These are phyloP conservation scores for Diachasma alloeum DNA, from an alignment of 1,140 invertebrate genomes.

Conservation along the genomic window DNA sequence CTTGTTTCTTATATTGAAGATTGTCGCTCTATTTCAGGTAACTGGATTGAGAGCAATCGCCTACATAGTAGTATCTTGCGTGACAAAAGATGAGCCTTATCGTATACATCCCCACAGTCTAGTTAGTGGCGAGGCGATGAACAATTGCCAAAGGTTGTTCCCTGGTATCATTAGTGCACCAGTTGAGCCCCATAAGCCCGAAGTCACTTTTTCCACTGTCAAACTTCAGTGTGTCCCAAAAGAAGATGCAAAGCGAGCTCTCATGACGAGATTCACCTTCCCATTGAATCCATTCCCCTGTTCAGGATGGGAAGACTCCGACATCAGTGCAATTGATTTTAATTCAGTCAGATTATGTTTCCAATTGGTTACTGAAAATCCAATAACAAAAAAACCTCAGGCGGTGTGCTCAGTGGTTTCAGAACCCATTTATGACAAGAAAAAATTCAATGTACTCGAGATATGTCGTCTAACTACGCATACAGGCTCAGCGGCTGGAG, in stretches of 20 bases:
- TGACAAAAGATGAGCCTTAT: constrained; percentile 89
- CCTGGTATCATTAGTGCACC: constrained; percentile 80
- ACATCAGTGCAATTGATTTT: constrained; percentile 88
- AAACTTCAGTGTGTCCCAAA: constrained; percentile 94
- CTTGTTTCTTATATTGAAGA: no score
- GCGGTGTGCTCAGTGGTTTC: constrained; percentile 87
- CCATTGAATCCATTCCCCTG: constrained; percentile 87
- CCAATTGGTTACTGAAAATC: constrained; percentile 89
- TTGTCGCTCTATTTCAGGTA: constrained; percentile 77
- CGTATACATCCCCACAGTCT: constrained; percentile 94
- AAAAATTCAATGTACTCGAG: constrained; percentile 84
- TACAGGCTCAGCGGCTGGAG: constrained; percentile 65
- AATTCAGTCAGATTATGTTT: constrained; percentile 94
- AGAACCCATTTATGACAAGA: constrained; percentile 95
- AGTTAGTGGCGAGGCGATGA: constrained; percentile 91
- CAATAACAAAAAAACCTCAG: constrained; percentile 75
- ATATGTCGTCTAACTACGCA: constrained; percentile 70
- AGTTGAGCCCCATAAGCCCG: constrained; percentile 75
- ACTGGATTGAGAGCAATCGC: constrained; percentile 81
- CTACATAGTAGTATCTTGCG: constrained; percentile 92
- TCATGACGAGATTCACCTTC: constrained; percentile 82
- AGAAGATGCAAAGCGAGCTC: constrained; percentile 88
- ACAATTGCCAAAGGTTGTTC: constrained; percentile 81
- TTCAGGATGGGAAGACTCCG: constrained; percentile 74
- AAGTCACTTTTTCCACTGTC: constrained; percentile 69